Base-by-base conservation (phyloP, 2,888 invertebrate genomes). In the Stegana nigrithorax region DNA sequence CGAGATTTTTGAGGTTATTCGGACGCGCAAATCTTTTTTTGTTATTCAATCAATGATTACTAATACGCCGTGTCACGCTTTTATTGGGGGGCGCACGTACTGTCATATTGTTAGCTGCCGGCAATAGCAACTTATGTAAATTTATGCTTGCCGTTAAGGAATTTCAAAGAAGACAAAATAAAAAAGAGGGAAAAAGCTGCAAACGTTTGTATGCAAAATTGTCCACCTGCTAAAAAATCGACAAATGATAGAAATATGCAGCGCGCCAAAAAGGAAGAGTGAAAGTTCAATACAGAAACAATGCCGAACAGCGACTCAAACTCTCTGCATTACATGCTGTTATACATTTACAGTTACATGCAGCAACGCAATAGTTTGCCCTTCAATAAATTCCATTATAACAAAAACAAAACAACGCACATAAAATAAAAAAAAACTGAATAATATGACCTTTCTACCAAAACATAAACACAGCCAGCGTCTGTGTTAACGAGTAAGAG, bases 361-460 rank as follows among this genome's bases (percentile, higher is more conserved):
- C 14, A 60, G 56, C 25, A 66, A n/a, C n/a, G n/a, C n/a, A n/a
- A n/a, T n/a, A 36, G 32, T 55, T 60, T 69, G 71, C 67, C 71
- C 71, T 71, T 71, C 69, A 71, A 66, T 69, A 63, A 64, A 64
- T 65, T 62, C 62, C 66, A 67, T 66, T 66, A 60, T 59, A 67
- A 59, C 32, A 23, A 21, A 39, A 19, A 55, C n/a, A 17, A 53
- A 29, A 25, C 10, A 27, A 27, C n/a, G 10, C 29, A 51, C 14
- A 26, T 29, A 50, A 12, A 27, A 50, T 5, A 21, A 53, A 17
- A 36, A 51, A 57, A 50, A 55, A 59, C 32, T 32, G 50, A 42
- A 63, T 63, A 65, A 67, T 64, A 55, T 73, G 75, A 75, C 75
- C 78, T 75, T 75, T 75, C 78, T 73, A 68, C 75, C 68, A 73